Percentiles rank a stretch among this genome's conserved stretches.
Evolutionary conservation across 2,888 invertebrate species (phyloP).

Genomic region (Andrena fulva): DNA sequence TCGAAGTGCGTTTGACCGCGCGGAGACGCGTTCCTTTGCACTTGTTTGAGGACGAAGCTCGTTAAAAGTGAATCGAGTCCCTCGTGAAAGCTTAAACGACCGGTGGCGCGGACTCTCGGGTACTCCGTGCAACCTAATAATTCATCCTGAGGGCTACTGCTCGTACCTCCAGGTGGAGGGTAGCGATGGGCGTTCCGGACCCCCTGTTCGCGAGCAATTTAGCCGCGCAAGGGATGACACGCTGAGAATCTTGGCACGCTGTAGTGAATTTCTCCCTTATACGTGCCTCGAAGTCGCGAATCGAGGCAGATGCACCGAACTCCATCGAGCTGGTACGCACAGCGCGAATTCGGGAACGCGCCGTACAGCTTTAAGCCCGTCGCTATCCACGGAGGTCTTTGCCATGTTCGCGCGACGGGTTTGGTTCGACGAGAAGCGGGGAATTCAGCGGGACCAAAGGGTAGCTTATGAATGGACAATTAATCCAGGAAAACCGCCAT

Average conservation of each 20-base stretch:
- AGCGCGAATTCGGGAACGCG: too few relatives aligned
- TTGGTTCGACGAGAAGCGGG: constrained; percentile 14
- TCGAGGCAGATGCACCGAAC: too few relatives aligned
- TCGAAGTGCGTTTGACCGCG: constrained; percentile 8
- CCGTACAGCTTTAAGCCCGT: not conserved
- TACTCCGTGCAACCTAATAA: constrained; percentile 60
- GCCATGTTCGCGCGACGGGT: constrained; percentile 45
- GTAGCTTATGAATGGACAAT: constrained; percentile 77
- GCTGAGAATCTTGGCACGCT: not conserved
- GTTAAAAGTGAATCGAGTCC: constrained; percentile 64
- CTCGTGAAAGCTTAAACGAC: constrained; percentile 66
- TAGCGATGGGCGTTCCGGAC: constrained; percentile 1
- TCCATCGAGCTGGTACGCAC: too few relatives aligned
- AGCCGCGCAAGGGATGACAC: not conserved
- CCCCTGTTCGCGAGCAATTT: constrained; percentile 9
- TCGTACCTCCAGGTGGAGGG: constrained; percentile 6
- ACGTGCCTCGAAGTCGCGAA: too few relatives aligned
- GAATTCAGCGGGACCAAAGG: constrained; percentile 30
- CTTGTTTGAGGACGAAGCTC: constrained; percentile 43
- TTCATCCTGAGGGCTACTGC: constrained; percentile 52
- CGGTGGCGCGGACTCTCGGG: constrained; percentile 13
- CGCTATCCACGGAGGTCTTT: constrained; percentile 29
- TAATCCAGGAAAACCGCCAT: constrained; percentile 74
- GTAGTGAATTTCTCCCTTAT: too few relatives aligned
- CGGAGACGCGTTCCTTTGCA: constrained; percentile 32